Base-by-base conservation (phyloP, 1,140 invertebrate genomes). In the Meteorus sp. region DNA sequence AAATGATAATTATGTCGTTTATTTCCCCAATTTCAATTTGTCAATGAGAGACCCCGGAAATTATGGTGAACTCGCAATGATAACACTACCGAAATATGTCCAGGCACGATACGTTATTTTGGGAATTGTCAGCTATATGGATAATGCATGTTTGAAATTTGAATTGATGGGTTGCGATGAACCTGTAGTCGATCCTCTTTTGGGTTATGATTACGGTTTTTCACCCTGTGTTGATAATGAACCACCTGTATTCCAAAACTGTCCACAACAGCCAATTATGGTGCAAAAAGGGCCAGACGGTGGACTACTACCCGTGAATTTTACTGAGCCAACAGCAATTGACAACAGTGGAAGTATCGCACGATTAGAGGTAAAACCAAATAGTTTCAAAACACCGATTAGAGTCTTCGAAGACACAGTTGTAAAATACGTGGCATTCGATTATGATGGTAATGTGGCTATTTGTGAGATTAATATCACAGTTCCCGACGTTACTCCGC, bases 391-490 rank as follows among this genome's bases (percentile, higher is more conserved):
- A 70, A 95, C 93, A 1, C 95, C 95, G 0, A 85, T 91, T 64
- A 87, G 89, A 65, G 86, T 97, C 19, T 95, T 97, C 74, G 86
- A 94, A 69, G 93, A 97, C 60, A 93, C 91, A 58, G 90, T 95
- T 33, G 92, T 98, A 0, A 92, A 96, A 83, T 98, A 98, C 69
- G 88, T 95, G 2, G 95, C 95, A 0, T 97, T 93, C 70, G 95
- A 98, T 81, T 94, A 94, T 69, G 95, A 98, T 75, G 95, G 95
- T 63, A 98, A 98, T 72, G 93, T 96, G 19, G 95, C 95, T 20
- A 96, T 97, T 74, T 98, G 95, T 72, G 91, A 94, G 83, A 93
- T 98, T 3, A 96, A 96, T 68, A 95, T 97, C 15, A 95, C 93
- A 4, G 92, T 95, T 2, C 91, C 92, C 27, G 94, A 97, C 80